Evolutionary conservation across 2,797 vertebrate species (phyloP).

Genomic region (Melanotaenia nigrans): DNA sequence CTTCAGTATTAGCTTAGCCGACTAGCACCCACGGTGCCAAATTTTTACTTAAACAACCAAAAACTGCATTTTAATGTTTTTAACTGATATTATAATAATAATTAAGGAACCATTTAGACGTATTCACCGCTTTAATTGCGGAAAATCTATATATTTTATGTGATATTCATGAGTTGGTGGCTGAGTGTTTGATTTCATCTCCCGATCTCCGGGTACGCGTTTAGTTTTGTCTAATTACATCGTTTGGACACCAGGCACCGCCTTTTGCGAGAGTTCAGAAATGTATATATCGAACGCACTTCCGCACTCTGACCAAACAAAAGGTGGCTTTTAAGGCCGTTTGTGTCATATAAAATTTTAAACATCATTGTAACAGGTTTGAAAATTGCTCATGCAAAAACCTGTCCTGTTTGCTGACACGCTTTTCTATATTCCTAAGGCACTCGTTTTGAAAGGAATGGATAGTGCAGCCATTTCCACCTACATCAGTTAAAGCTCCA

Average conservation of each 20-base stretch:
- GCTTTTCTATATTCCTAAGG: fast-evolving
- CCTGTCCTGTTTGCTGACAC: fast-evolving
- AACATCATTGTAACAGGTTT: fast-evolving
- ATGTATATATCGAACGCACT: constrained; percentile 45
- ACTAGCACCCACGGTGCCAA: neutral
- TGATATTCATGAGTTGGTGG: neutral
- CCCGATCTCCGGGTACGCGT: neutral
- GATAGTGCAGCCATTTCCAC: neutral
- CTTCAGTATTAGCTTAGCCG: constrained; percentile 18
- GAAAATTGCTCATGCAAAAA: fast-evolving
- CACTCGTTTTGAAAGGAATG: neutral
- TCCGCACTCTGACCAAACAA: constrained; percentile 60
- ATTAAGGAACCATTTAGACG: fast-evolving
- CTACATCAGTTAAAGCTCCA: constrained; percentile 45
- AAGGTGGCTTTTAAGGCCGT: constrained; percentile 64
- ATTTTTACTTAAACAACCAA: neutral
- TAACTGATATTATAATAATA: neutral
- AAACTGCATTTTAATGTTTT: neutral
- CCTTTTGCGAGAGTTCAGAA: constrained; percentile 8
- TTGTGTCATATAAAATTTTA: fast-evolving
- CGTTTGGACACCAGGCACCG: constrained; percentile 21
- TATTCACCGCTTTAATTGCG: fast-evolving
- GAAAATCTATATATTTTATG: neutral
- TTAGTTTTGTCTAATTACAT: constrained; percentile 31
- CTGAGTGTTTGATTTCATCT: constrained; percentile 9